Evolutionary conservation across 2,888 invertebrate species (phyloP).

Genomic region (Luffia ferchaultella): DNA sequence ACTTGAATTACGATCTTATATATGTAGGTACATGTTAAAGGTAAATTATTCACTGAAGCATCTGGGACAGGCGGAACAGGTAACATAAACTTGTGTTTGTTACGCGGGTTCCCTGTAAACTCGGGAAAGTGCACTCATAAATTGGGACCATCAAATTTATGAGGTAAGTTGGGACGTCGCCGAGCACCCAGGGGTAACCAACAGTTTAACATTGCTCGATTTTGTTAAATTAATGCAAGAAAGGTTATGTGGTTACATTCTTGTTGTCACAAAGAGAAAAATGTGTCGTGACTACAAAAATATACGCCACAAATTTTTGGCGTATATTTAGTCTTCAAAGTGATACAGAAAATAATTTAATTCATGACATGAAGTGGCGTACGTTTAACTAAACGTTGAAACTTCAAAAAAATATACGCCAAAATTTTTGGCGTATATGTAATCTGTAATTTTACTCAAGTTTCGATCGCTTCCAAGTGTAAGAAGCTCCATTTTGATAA

Average conservation of each 20-base stretch:
- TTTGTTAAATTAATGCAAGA: background rate
- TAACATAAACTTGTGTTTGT: no score
- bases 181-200: background rate
- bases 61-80: background rate
- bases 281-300: background rate
- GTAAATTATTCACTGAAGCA: background rate
- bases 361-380: no score
- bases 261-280: background rate
- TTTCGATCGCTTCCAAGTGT: no score
- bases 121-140: background rate
- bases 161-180: background rate
- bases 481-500: no score
- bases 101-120: background rate
- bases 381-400: no score
- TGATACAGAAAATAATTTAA: no score
- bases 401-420: no score
- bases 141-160: background rate
- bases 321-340: background rate
- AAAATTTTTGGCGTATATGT: no score
- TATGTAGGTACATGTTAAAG: background rate
- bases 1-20: background rate
- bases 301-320: background rate
- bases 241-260: background rate
- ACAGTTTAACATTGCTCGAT: background rate
- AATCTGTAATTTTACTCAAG: no score